A percentile compares a stretch with the other conserved stretches of the same genome.
Evolutionary conservation across 2,113 vertebrate species (phyloP).

Genomic region (Alaudala cheleensis): DNA sequence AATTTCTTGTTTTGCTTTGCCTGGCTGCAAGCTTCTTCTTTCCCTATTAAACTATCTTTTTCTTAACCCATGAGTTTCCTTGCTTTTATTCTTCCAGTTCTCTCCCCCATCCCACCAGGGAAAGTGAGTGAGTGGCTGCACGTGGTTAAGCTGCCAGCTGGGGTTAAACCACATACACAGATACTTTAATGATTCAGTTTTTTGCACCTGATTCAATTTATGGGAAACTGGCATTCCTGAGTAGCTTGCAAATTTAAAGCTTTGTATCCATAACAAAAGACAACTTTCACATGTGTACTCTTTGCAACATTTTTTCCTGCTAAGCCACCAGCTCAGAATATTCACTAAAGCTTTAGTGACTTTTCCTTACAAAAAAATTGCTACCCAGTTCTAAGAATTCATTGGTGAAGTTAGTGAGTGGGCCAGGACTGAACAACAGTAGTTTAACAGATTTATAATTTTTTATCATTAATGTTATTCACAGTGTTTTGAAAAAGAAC

Average conservation of each 20-base stretch:
- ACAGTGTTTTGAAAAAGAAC: not conserved
- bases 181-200: not conserved
- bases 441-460: not conserved
- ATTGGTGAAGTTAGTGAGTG: not conserved
- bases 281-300: not conserved
- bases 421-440: not conserved
- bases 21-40: not conserved
- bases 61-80: not conserved
- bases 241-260: not conserved
- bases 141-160: not conserved
- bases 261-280: not conserved
- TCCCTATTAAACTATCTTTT: not conserved
- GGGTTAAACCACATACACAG: not conserved
- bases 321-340: not conserved
- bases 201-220: not conserved
- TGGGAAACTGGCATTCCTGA: not conserved
- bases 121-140: not conserved
- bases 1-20: not conserved
- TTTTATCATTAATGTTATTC: not conserved
- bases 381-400: not conserved
- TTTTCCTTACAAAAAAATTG: not conserved
- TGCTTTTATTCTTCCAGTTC: not conserved
- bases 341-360: not conserved
- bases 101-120: not conserved
- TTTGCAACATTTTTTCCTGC: not conserved